These are phyloP conservation scores for Yponomeuta evonymella DNA, from an alignment of 2,888 invertebrate genomes.

Conservation along the genomic window DNA sequence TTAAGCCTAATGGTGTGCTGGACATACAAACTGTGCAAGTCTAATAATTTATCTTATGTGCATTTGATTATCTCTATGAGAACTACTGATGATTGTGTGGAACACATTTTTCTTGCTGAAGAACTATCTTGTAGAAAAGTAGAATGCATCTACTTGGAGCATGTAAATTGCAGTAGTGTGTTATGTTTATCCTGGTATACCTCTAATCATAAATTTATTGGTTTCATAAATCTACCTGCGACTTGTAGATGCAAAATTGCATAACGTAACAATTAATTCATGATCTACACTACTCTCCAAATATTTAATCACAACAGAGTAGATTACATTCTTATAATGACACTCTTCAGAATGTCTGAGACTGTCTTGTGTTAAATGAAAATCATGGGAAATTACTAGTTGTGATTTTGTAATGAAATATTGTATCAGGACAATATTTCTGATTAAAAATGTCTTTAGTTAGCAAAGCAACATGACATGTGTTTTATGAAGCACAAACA, in stretches of 20 bases:
- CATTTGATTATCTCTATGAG: no score
- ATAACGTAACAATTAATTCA: no score
- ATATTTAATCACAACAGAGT: conserved; percentile 11
- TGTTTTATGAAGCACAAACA: not conserved
- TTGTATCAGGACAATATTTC: no score
- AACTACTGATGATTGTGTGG: no score
- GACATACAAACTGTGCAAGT: no score
- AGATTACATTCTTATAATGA: not conserved
- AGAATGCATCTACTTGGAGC: not conserved
- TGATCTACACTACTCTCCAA: not conserved
- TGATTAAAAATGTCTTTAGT: not conserved
- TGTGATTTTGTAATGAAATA: no score
- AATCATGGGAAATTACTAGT: no score
- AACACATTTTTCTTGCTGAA: not conserved
- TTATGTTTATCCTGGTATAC: not conserved
- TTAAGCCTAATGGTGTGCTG: no score
- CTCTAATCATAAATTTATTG: no score
- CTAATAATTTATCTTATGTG: no score
- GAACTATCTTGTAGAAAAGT: not conserved
- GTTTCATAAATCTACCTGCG: not conserved
- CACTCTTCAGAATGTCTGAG: not conserved
- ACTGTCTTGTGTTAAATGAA: not conserved
- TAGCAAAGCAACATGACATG: not conserved
- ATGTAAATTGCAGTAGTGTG: not conserved
- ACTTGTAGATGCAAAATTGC: not conserved